These are phyloP conservation scores for Scaptomyza polygonia DNA, from an alignment of 2,888 invertebrate genomes.

Conservation along the genomic window DNA sequence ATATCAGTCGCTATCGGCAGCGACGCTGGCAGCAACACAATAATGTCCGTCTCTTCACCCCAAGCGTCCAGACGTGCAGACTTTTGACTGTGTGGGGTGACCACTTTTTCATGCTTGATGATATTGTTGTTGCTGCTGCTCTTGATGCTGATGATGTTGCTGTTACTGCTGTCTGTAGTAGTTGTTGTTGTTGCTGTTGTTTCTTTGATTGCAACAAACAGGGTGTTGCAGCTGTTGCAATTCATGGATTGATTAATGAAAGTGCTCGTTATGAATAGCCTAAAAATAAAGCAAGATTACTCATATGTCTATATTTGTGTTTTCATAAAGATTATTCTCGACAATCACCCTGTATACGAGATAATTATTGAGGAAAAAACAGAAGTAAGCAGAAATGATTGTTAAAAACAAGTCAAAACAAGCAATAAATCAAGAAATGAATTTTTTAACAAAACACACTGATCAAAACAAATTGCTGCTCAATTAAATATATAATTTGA, in stretches of 20 bases:
- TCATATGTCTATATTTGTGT: too few species aligned
- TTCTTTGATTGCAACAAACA: constrained; percentile 74
- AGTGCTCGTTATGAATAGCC: not conserved
- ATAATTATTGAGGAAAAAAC: too few species aligned
- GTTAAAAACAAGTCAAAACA: too few species aligned
- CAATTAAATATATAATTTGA: too few species aligned
- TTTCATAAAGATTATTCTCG: not conserved
- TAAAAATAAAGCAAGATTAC: not conserved
- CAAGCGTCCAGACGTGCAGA: constrained; percentile 73
- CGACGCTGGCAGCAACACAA: constrained; percentile 57
- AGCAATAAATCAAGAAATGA: too few species aligned
- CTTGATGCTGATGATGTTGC: constrained; percentile 44
- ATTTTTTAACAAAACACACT: too few species aligned
- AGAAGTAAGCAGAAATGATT: too few species aligned
- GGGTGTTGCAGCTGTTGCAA: constrained; percentile 43
- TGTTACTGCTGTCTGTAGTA: constrained; percentile 18
- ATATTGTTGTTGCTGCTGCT: constrained; percentile 49
- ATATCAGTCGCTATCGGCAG: constrained; percentile 32
- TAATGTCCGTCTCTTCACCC: constrained; percentile 67
- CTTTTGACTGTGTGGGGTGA: constrained; percentile 77
- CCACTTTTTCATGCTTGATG: constrained; percentile 75
- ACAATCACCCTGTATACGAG: not conserved
- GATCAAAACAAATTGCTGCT: too few species aligned
- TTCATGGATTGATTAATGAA: not conserved
- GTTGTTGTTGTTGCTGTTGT: constrained; percentile 47